Conservation (phyloP, 2,113 vertebrate genomes). For the Willisornis vidua region DNA sequence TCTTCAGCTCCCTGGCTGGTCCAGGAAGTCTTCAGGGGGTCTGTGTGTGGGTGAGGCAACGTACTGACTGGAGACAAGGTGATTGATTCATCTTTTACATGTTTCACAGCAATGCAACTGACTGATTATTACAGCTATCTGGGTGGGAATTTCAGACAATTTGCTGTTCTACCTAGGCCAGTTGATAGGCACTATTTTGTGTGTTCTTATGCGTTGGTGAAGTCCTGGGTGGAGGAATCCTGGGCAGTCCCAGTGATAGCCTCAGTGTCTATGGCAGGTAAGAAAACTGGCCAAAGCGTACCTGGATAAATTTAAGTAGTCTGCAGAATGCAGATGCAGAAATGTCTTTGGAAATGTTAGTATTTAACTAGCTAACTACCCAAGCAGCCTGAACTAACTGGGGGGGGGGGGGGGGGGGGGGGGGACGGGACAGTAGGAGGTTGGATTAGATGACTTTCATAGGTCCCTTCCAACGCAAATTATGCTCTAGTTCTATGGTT, state of each 20-base stretch:
- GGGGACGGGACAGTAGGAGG: neutral
- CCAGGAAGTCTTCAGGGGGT: neutral
- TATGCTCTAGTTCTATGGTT: neutral
- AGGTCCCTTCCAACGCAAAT: neutral
- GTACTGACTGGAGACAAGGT: neutral
- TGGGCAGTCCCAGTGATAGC: neutral
- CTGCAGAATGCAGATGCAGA: neutral
- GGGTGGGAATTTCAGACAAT: neutral
- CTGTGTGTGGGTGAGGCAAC: neutral
- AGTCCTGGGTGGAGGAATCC: neutral
- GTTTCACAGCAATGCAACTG: neutral
- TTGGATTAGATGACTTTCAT: neutral
- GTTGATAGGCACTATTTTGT: neutral
- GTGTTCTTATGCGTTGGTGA: neutral
- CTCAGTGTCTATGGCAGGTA: neutral
- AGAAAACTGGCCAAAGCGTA: neutral
- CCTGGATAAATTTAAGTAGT: neutral
- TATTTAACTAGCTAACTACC: neutral
- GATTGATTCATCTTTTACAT: neutral
- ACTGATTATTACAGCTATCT: neutral
- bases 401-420: too few relatives aligned
- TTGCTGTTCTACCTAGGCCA: neutral
- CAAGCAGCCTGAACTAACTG: neutral
- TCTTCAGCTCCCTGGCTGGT: neutral
- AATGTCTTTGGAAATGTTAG: neutral